Conservation (phyloP, 2,888 invertebrate genomes). For the Drosophila algonquin region DNA sequence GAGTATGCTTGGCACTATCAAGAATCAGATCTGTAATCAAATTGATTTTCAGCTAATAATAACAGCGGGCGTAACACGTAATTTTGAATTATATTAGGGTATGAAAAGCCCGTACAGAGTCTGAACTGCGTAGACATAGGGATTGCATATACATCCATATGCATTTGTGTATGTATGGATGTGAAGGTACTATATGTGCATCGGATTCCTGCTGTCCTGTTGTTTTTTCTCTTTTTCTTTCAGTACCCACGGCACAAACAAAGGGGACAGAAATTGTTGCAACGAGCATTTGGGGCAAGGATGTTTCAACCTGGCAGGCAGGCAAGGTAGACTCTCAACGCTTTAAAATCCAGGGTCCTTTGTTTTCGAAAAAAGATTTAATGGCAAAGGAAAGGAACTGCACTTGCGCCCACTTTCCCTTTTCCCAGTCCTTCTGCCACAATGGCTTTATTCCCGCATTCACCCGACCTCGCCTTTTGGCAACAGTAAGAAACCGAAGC, state of each 20-base stretch:
- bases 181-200: not conserved
- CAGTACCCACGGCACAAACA: conserved; percentile 56
- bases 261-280: conserved; percentile 55
- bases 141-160: conserved; percentile 3
- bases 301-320: conserved; percentile 33
- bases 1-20: too few species aligned
- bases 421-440: conserved; percentile 48
- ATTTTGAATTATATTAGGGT: not conserved
- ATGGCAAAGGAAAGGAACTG: conserved; percentile 54
- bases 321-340: conserved; percentile 12
- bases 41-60: not conserved
- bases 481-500: conserved; percentile 13
- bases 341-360: conserved; percentile 58
- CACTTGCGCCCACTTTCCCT: conserved; percentile 50
- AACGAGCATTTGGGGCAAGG: conserved; percentile 70
- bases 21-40: not conserved
- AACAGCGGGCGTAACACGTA: too few species aligned
- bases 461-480: conserved; percentile 1
- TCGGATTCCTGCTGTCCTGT: conserved; percentile 14
- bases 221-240: conserved; percentile 49
- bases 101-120: not conserved
- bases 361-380: conserved; percentile 63
- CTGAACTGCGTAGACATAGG: not conserved
- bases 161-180: not conserved
- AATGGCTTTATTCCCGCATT: not conserved